Evolutionary conservation across 1,140 invertebrate species (phyloP), one percentile per base, ranked within the genome.

Genomic region (Oedothorax gibbosus): DNA sequence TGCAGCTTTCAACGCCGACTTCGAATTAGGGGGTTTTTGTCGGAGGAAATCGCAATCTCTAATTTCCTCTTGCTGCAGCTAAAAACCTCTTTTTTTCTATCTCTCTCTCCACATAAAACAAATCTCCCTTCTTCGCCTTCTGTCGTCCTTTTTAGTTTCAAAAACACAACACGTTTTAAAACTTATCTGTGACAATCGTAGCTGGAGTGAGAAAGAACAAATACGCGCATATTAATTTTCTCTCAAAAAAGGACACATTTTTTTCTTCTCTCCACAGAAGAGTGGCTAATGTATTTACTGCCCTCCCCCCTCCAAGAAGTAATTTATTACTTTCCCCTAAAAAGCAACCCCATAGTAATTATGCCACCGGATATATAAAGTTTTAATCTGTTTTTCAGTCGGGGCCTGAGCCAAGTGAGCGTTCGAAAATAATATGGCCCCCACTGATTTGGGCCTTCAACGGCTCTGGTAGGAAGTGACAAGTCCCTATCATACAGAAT

Each of bases 381-480:
- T 84, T 84, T 84, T 84, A 84, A 84, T 84, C 81, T 84, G 71
- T 84, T 84, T 84, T 84, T 80, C 78, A 80, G 54, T 80, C 35
- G 35, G 35, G 35, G 35, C 35, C 50, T 49, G 78, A 80, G 54
- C 65, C 53, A 80, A 80, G 65, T 73, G 80, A 73, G 80, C 80
- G 80, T 73, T 82, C 49, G 69, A 73, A 82, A 82, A 82, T 82
- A 82, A 82, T 82, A 82, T 57, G 81, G 50, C 66, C 71, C 60
- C 72, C 50, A 35, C 35, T 76, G 81, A 84, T 84, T 75, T 75
- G 35, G 56, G 56, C 35, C 56, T 35, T 35, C 20, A 10, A 15
- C 11, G 60, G 20, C 56, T 69, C 53, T 69, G 11, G 35, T 69
- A 71, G 78, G 64, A 80, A 71, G 65, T 80, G 81, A 84, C 81